phyloP scores from a whole-genome alignment of 2,888 invertebrate genomes.

The Isoperla grammatica region DNA sequence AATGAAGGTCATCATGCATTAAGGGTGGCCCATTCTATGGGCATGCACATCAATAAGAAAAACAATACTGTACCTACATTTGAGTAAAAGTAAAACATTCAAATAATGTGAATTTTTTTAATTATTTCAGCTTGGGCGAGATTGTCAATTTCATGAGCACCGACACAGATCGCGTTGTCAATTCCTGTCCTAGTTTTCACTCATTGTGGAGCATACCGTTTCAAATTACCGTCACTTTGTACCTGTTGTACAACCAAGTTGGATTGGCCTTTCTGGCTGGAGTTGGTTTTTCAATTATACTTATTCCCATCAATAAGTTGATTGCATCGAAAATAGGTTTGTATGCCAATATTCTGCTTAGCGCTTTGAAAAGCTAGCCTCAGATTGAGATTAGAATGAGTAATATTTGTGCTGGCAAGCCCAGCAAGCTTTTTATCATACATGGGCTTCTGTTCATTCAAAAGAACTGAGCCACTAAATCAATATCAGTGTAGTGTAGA shows the following conservation, averaged over 20 bases:
- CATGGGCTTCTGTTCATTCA: too few species aligned
- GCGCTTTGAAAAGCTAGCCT: neutral
- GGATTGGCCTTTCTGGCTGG: constrained; percentile 90
- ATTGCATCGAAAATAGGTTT: constrained; percentile 84
- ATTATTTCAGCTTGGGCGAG: constrained; percentile 64
- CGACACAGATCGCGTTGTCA: constrained; percentile 91
- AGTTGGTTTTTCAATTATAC: constrained; percentile 71
- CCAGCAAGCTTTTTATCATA: too few species aligned
- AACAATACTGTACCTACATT: too few species aligned
- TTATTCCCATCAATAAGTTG: constrained; percentile 89
- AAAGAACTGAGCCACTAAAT: too few species aligned
- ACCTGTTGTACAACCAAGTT: constrained; percentile 80
- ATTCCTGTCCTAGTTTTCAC: constrained; percentile 94
- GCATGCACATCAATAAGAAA: too few species aligned
- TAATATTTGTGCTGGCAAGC: too few species aligned
- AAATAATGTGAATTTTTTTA: too few species aligned
- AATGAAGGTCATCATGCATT: too few species aligned
- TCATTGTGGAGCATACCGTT: constrained; percentile 95
- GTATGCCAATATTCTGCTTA: neutral
- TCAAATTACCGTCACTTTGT: constrained; percentile 76
- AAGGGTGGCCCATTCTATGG: too few species aligned
- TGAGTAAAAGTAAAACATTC: too few species aligned
- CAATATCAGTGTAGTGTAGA: too few species aligned
- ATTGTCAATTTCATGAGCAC: constrained; percentile 96
- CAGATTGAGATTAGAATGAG: neutral